phyloP scores from a whole-genome alignment of 37 sponge, comb jelly and placozoan genomes.

The Bolinopsis microptera region DNA sequence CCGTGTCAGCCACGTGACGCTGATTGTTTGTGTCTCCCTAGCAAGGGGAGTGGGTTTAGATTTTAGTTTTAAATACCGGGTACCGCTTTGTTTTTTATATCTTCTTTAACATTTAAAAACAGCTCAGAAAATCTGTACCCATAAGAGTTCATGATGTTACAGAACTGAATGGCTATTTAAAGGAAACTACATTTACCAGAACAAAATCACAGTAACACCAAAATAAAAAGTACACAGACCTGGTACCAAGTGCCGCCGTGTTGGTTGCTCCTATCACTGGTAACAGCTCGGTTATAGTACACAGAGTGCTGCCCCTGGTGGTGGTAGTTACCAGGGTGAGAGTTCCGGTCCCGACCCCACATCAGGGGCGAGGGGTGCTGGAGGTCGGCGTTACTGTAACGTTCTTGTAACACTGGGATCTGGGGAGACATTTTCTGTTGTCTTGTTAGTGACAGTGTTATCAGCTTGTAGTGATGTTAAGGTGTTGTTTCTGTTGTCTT shows the following conservation, averaged over 20 bases:
- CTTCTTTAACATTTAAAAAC: too few species aligned
- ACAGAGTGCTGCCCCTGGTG: not conserved
- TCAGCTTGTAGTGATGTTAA: too few species aligned
- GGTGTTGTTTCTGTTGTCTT: too few species aligned
- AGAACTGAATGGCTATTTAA: too few species aligned
- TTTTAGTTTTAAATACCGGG: too few species aligned
- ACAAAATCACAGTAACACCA: too few species aligned
- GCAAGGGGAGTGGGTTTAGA: not conserved
- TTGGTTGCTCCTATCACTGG: not conserved
- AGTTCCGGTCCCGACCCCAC: constrained; percentile 8
- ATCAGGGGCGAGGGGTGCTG: constrained; percentile 10
- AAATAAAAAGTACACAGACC: too few species aligned
- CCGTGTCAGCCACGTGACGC: not conserved
- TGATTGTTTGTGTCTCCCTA: not conserved
- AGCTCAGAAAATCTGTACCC: too few species aligned
- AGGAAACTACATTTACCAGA: too few species aligned
- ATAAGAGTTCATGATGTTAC: too few species aligned
- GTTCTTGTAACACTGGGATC: constrained; percentile 34
- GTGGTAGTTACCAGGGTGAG: not conserved
- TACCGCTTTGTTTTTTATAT: too few species aligned
- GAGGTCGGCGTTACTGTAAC: constrained; percentile 32
- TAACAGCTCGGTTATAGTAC: not conserved
- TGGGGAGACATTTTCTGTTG: not conserved
- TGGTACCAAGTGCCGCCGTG: constrained; percentile 16
- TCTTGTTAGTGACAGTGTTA: not conserved